Conservation (phyloP, 37 sponge, comb jelly and placozoan genomes). For the Axinella damicornis region DNA sequence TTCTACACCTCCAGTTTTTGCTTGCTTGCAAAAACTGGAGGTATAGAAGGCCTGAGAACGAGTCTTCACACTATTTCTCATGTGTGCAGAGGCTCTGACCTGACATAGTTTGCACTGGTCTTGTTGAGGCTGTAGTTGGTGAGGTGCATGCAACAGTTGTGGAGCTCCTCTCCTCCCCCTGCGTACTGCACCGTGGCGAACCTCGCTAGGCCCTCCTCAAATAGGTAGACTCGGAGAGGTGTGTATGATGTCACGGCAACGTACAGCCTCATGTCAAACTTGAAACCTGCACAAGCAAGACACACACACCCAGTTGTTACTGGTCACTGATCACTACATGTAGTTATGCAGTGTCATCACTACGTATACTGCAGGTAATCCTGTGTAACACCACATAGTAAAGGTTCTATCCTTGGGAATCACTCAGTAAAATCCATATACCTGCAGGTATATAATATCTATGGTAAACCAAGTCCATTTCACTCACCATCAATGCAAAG, state of each 20-base stretch:
- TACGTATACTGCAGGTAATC: background rate
- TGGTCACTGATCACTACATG: too few species aligned
- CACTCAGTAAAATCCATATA: background rate
- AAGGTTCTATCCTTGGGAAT: background rate
- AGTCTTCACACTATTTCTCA: too few species aligned
- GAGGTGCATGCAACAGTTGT: constrained; percentile 83
- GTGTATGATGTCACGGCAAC: constrained; percentile 82
- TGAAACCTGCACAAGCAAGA: constrained; percentile 51
- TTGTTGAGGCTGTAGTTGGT: constrained; percentile 92
- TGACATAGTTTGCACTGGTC: constrained; percentile 64
- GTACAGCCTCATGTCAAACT: constrained; percentile 86
- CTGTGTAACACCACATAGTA: background rate
- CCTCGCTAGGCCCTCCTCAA: constrained; percentile 76
- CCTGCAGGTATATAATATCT: too few species aligned
- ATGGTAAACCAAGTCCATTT: too few species aligned
- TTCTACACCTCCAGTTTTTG: too few species aligned
- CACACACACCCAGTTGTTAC: too few species aligned
- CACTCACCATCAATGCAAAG: constrained; percentile 79
- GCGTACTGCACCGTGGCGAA: constrained; percentile 80
- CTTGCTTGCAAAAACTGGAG: too few species aligned
- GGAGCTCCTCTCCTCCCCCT: constrained; percentile 36
- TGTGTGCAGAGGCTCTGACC: too few species aligned
- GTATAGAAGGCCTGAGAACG: too few species aligned
- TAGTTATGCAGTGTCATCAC: background rate
- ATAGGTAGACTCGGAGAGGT: constrained; percentile 78